These are phyloP conservation scores for Lysandra coridon DNA, from an alignment of 2,888 invertebrate genomes.

Conservation along the genomic window DNA sequence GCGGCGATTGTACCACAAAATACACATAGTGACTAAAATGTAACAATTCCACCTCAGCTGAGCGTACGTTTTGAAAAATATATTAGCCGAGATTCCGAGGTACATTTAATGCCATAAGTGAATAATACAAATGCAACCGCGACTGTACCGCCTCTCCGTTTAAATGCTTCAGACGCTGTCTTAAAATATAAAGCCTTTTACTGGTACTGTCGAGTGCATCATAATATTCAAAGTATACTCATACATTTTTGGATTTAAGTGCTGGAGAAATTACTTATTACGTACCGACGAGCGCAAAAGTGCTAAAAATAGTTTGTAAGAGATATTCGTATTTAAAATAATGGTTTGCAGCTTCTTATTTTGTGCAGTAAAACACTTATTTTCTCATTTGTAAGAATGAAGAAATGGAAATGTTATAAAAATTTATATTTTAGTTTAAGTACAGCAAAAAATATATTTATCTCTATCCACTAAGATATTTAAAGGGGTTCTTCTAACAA, in stretches of 20 bases:
- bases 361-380: too few relatives aligned
- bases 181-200: slow-evolving; percentile 17
- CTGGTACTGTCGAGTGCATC: slow-evolving; percentile 17
- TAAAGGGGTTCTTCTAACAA: too few relatives aligned
- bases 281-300: not conserved
- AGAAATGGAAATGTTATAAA: too few relatives aligned
- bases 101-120: slow-evolving; percentile 15
- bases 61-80: slow-evolving; percentile 9
- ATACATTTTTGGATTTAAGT: slow-evolving; percentile 10
- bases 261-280: slow-evolving; percentile 6
- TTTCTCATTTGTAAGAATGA: too few relatives aligned
- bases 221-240: slow-evolving; percentile 17
- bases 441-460: too few relatives aligned
- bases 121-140: slow-evolving; percentile 13
- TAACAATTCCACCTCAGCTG: not conserved
- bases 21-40: too few relatives aligned
- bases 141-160: not conserved
- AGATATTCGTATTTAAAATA: not conserved
- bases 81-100: slow-evolving; percentile 10
- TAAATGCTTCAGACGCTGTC: slow-evolving; percentile 18
- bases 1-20: too few relatives aligned
- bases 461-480: too few relatives aligned
- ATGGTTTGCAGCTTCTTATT: too few relatives aligned
- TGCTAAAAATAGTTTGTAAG: not conserved
- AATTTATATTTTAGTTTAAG: too few relatives aligned